Evolutionary conservation across 92 coral and sea anemone genomes (phyloP), one percentile per base, ranked within the genome.

Genomic region (Porites lobata): DNA sequence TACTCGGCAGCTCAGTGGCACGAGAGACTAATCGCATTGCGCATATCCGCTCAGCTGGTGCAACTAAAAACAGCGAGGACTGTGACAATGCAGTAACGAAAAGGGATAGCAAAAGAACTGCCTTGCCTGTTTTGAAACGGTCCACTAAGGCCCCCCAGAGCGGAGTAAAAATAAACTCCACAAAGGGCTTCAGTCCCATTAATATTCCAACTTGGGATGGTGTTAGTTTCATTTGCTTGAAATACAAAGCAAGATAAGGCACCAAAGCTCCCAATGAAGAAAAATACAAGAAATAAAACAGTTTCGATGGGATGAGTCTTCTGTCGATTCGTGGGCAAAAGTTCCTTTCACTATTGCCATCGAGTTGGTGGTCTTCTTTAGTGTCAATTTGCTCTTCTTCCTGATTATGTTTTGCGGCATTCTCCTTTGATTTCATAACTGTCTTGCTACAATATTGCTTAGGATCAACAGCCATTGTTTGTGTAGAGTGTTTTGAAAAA

Each of bases 221-320:
- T 2, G 91, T 86, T 43, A 90, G 87, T 9, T 66, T 65, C 91
- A 90, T 74, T 75, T 90, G 87, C 38, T 90, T 90, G 84, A 72
- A 90, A 77, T 80, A 90, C 90, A 90, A 64, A 74, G 93, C 91
- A 38, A 90, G 54, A 50, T 86, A 90, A 3, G 93, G 93, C 29
- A 90, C 38, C 20, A 90, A 76, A 9, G 93, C 77, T 75, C 93
- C 93, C 90, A 89, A 76, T 14, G 93, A 80, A 0, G 93, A 86
- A 75, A 90, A 90, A 85, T 90, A 90, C 69, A 90, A 86, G 69
- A 90, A 90, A 38, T 90, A 90, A 61, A 90, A 90, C 56, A 90
- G 47, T 80, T 90, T 90, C 2, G 88, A 62, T 18, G 93, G 90
- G 13, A 90, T 66, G 52, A 80, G 85, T 59, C 73, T 64, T n/a